Evolutionary conservation across 1,140 invertebrate species (phyloP).

Genomic region (Musca domestica): DNA sequence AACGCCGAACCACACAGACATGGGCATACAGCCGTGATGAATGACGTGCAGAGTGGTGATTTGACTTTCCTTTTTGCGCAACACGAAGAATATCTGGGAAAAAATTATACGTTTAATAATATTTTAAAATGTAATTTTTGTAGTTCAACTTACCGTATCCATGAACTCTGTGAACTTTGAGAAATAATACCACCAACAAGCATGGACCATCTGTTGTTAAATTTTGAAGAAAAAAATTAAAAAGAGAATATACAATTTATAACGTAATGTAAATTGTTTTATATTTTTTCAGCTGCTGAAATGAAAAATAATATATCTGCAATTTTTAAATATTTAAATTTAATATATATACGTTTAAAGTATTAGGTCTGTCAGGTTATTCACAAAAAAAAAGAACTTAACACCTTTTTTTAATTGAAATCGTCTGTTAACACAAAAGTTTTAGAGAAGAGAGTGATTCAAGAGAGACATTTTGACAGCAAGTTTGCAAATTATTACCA

Average conservation of each 20-base stretch:
- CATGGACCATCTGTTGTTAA: conserved; percentile 78
- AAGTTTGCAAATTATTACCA: no score
- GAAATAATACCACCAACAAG: conserved; percentile 96
- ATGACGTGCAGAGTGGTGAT: conserved; percentile 92
- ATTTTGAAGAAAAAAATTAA: conserved; percentile 5
- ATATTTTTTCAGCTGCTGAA: not conserved
- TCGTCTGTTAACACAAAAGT: no score
- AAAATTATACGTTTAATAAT: conserved; percentile 16
- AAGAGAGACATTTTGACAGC: no score
- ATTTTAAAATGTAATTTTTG: not conserved
- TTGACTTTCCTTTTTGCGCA: conserved; percentile 90
- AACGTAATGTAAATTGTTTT: not conserved
- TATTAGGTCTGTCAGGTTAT: no score
- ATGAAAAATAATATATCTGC: no score
- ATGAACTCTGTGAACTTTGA: conserved; percentile 96
- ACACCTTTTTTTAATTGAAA: no score
- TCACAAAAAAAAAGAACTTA: no score
- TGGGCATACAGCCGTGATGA: conserved; percentile 94
- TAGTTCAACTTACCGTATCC: conserved; percentile 78
- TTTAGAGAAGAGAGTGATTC: no score
- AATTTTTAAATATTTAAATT: no score
- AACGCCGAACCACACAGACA: conserved; percentile 95
- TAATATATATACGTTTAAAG: no score
- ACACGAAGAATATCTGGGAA: conserved; percentile 85
- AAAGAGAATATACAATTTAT: not conserved